Conservation (phyloP, 2,797 vertebrate genomes). For the Knipowitschia caucasica region DNA sequence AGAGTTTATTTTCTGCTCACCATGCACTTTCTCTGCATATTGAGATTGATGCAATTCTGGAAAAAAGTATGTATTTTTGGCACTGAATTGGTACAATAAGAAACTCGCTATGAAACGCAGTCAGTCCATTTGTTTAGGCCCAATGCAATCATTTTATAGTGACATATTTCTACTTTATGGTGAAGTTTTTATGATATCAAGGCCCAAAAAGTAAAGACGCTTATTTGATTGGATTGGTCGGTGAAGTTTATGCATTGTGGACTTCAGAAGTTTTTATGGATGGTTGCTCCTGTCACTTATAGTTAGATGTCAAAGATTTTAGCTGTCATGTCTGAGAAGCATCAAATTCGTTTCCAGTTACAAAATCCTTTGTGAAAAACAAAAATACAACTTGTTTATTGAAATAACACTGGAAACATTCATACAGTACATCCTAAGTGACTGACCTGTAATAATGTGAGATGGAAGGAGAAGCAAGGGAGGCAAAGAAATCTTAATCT, state of each 20-base stretch:
- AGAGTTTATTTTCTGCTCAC: too few relatives aligned
- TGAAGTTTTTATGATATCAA: neutral
- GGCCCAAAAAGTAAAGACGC: neutral
- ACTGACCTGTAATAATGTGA: too few relatives aligned
- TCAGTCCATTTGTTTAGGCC: neutral
- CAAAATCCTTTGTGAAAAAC: neutral
- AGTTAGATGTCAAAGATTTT: constrained; percentile 1
- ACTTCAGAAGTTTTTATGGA: neutral
- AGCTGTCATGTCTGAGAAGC: neutral
- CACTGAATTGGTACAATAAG: neutral
- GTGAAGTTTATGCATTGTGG: neutral
- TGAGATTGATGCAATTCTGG: too few relatives aligned
- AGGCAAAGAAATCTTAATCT: too few relatives aligned
- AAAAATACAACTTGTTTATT: neutral
- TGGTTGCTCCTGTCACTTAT: neutral
- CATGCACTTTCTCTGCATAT: too few relatives aligned
- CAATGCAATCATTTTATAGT: neutral
- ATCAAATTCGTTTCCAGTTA: neutral
- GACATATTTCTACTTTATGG: neutral
- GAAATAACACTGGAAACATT: too few relatives aligned
- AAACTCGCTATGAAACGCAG: neutral
- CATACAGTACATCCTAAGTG: too few relatives aligned
- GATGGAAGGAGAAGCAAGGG: too few relatives aligned
- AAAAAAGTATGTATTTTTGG: neutral
- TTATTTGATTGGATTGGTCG: neutral